phyloP scores from a whole-genome alignment of 2,888 invertebrate species.

The Plagodis pulveraria region DNA sequence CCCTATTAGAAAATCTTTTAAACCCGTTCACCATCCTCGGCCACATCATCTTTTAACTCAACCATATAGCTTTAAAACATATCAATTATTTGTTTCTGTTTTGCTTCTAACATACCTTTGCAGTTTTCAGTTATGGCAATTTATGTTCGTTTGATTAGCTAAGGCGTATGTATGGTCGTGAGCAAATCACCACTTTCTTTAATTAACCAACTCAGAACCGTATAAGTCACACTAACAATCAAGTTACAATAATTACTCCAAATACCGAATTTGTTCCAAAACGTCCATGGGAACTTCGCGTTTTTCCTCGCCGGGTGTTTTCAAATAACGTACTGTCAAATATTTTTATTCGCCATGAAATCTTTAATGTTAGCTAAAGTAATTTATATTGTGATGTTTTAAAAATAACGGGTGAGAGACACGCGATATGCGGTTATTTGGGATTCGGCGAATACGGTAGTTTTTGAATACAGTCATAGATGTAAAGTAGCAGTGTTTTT shows the following conservation, averaged over 20 bases:
- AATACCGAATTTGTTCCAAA: constrained; percentile 32
- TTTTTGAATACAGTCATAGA: neutral
- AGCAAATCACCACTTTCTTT: constrained; percentile 21
- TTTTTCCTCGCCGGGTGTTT: constrained; percentile 26
- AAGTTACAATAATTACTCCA: constrained; percentile 32
- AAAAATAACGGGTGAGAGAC: constrained; percentile 34
- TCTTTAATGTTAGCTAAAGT: constrained; percentile 58
- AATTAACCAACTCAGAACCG: constrained; percentile 14
- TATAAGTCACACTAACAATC: constrained; percentile 21
- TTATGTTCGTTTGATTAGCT: constrained; percentile 13
- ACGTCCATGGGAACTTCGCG: constrained; percentile 33
- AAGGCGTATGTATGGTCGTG: constrained; percentile 12
- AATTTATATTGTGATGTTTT: constrained; percentile 45
- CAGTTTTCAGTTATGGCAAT: constrained; percentile 13
- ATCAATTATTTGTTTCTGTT: no score
- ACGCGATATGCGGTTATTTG: constrained; percentile 36
- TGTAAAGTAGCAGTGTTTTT: constrained; percentile 10
- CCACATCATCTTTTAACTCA: no score
- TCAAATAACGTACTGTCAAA: constrained; percentile 50
- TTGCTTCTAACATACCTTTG: neutral
- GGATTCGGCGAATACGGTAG: constrained; percentile 21
- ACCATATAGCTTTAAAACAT: no score
- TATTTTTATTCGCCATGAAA: constrained; percentile 56
- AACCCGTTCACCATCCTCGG: no score
- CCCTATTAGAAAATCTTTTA: no score